Evolutionary conservation across 2,888 invertebrate genomes (phyloP).

Genomic region (Cosmopolites sordidus): DNA sequence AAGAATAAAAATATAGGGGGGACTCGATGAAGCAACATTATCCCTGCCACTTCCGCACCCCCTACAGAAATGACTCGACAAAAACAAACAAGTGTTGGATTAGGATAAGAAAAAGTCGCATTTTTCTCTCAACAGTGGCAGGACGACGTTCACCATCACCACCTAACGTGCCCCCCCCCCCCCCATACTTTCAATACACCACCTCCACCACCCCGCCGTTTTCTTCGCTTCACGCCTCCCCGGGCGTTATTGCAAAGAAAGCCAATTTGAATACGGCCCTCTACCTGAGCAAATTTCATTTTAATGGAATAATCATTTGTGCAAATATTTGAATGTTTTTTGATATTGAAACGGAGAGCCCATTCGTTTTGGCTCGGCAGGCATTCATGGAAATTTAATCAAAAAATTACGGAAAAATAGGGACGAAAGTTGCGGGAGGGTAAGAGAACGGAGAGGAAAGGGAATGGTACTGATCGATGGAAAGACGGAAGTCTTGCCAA

Average conservation of each 20-base stretch:
- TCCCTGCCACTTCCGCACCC: not conserved
- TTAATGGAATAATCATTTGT: constrained; percentile 53
- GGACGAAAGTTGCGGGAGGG: constrained; percentile 39
- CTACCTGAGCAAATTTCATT: constrained; percentile 51
- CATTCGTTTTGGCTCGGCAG: constrained; percentile 38
- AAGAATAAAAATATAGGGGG: not conserved
- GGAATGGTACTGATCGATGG: no score
- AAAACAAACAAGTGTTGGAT: constrained; percentile 36
- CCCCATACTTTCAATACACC: constrained; percentile 29
- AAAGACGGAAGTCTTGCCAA: no score
- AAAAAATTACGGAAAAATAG: constrained; percentile 44
- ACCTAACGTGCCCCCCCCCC: not conserved
- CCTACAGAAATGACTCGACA: constrained; percentile 28
- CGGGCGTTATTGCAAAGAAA: constrained; percentile 31
- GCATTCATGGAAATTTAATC: constrained; percentile 49
- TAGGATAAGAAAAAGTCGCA: constrained; percentile 28
- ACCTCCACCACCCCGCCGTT: not conserved
- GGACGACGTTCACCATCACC: constrained; percentile 42
- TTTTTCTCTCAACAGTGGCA: constrained; percentile 34
- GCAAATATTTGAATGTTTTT: constrained; percentile 53
- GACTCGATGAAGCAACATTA: not conserved
- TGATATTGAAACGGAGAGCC: constrained; percentile 49
- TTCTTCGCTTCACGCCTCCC: constrained; percentile 6
- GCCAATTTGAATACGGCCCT: constrained; percentile 41
- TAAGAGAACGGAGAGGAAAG: no score